These are phyloP conservation scores for Alethe castanea DNA, from an alignment of 2,113 vertebrate species.

Conservation along the genomic window DNA sequence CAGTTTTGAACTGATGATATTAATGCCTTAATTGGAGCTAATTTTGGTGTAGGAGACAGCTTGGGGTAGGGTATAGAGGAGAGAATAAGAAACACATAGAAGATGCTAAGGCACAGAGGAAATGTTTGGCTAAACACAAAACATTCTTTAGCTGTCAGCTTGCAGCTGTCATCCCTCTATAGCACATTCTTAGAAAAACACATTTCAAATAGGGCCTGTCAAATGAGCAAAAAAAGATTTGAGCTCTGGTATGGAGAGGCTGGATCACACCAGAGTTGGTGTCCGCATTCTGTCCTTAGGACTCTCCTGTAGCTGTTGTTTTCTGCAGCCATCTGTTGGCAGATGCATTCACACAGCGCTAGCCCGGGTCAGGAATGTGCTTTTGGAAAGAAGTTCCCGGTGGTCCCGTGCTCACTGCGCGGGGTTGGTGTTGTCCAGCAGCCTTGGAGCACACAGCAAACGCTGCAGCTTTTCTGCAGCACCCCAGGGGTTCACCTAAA, in stretches of 20 bases:
- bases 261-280: background rate
- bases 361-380: background rate
- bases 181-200: background rate
- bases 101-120: background rate
- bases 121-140: background rate
- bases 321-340: background rate
- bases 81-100: background rate
- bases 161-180: background rate
- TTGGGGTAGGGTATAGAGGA: background rate
- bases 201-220: background rate
- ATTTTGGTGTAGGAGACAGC: background rate
- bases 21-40: background rate
- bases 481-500: background rate
- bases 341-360: background rate
- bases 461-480: background rate
- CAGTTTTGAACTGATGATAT: background rate
- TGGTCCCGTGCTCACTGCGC: background rate
- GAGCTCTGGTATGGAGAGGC: background rate
- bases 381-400: background rate
- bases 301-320: background rate
- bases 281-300: background rate
- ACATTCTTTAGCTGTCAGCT: background rate
- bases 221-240: background rate
- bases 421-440: background rate
- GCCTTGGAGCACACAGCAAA: background rate